Base-by-base conservation (phyloP, 2,113 vertebrate genomes). In the Grus americana region DNA sequence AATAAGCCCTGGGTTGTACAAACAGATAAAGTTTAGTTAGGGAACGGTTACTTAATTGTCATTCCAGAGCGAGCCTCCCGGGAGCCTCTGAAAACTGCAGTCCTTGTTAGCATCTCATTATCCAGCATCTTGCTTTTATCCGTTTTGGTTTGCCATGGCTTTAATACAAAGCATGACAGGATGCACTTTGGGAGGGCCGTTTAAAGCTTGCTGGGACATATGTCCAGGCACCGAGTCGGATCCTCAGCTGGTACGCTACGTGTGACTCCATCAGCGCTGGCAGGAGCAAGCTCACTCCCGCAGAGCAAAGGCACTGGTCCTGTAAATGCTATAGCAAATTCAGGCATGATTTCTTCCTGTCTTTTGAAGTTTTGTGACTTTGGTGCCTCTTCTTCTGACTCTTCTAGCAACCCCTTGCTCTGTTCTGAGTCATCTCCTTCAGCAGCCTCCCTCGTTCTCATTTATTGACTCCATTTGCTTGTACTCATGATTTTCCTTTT, bases 21-120 rank as follows among this genome's bases (percentile, higher is more conserved):
- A 59, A 86, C 7, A 75, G 55, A 66, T 49, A 27, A 76, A 54
- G 46, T 65, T 90, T 62, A 62, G 16, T 54, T 30, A 96, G 55
- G 46, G 23, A 79, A 58, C 7, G 7, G 11, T 62, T 83, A 79
- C 54, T 76, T 85, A 90, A 85, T 46, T 82, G 50, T 58, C 38
- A 73, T 50, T n/a, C 27, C 42, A 80, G 27, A 75, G 21, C 3
- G 1, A 95, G 65, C 47, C 36, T 90, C 58, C 36, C 2, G 12
- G 40, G 23, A 80, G 84, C 19, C 26, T 81, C 66, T 68, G 65
- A 81, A 95, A 89, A 40, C 15, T 42, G 7, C 20, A 65, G 29
- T 71, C 78, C 66, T 87, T 75, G 44, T 87, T 79, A 79, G 42
- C 58, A 62, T 79, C 66, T 95, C 84, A 82, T 94, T 91, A 92